phyloP scores from a whole-genome alignment of 2,888 invertebrate species.

The Drosophila nigritarsus region DNA sequence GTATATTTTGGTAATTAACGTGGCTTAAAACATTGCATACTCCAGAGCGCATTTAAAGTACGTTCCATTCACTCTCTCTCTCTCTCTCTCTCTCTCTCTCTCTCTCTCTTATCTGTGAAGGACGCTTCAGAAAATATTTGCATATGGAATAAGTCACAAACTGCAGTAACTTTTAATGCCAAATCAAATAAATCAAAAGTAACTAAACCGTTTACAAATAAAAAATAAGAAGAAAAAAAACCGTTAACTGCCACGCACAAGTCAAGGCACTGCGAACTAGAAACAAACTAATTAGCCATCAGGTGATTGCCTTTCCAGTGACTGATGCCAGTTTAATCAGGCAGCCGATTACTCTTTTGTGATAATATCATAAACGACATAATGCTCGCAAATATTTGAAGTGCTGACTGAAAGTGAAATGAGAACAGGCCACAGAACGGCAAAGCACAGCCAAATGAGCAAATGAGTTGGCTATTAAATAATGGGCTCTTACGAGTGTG shows the following conservation, averaged over 20 bases:
- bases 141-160: slow-evolving; percentile 46
- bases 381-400: slow-evolving; percentile 51
- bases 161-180: slow-evolving; percentile 36
- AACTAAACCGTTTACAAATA: slow-evolving; percentile 16
- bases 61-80: not conserved
- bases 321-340: slow-evolving; percentile 4
- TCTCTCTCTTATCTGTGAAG: slow-evolving; percentile 33
- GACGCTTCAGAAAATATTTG: slow-evolving; percentile 46
- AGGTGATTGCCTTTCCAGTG: not conserved
- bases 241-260: slow-evolving; percentile 1
- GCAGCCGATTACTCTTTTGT: not conserved
- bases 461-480: slow-evolving; percentile 17
- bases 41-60: slow-evolving; percentile 30
- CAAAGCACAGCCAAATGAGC: not conserved
- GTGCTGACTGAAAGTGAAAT: slow-evolving; percentile 51
- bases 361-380: slow-evolving; percentile 51
- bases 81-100: not conserved
- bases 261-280: not conserved
- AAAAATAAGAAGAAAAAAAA: not conserved
- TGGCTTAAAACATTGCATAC: slow-evolving; percentile 50
- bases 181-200: slow-evolving; percentile 17
- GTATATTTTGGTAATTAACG: slow-evolving; percentile 13
- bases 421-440: slow-evolving; percentile 41
- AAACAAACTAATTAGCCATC: slow-evolving; percentile 8
- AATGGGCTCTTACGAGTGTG: slow-evolving; percentile 8